A percentile compares a stretch with the other conserved stretches of the same genome.
Evolutionary conservation across 2,113 vertebrate species (phyloP).

Genomic region (Amblyornis subalaris): DNA sequence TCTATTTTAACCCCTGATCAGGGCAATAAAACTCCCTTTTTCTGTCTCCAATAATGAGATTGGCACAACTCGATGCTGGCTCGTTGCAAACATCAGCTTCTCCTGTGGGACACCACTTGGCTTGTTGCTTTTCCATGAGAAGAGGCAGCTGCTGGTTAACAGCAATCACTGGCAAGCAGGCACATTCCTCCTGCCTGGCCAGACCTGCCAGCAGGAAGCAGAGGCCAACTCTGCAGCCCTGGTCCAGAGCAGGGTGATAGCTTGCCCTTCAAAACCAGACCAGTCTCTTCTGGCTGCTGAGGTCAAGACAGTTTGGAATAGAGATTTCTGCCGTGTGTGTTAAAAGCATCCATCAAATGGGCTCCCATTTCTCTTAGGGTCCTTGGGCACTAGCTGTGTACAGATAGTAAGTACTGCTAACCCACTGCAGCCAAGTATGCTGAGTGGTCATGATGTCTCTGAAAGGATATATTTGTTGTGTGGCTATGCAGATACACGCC

Average conservation of each 20-base stretch:
- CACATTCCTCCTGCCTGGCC: not conserved
- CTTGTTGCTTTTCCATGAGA: not conserved
- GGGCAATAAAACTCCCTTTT: not conserved
- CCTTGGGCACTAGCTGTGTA: accelerated
- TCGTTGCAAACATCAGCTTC: not conserved
- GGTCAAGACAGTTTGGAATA: not conserved
- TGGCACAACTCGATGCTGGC: not conserved
- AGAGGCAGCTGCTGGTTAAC: not conserved
- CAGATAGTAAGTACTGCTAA: accelerated
- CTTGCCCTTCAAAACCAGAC: not conserved
- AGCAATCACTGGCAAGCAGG: not conserved
- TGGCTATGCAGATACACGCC: not conserved
- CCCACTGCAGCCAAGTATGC: not conserved
- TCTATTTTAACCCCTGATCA: accelerated
- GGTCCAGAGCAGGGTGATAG: not conserved
- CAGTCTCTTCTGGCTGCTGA: not conserved
- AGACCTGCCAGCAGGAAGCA: not conserved
- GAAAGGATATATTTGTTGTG: not conserved
- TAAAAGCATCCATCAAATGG: not conserved
- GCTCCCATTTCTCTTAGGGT: not conserved
- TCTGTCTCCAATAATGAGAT: not conserved
- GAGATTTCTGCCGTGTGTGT: not conserved
- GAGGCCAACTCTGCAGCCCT: not conserved
- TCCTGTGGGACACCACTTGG: accelerated
- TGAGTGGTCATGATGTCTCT: not conserved